Evolutionary conservation across 2,888 invertebrate species (phyloP), one percentile per base, ranked within the genome.

Genomic region (Pammene fasciana): DNA sequence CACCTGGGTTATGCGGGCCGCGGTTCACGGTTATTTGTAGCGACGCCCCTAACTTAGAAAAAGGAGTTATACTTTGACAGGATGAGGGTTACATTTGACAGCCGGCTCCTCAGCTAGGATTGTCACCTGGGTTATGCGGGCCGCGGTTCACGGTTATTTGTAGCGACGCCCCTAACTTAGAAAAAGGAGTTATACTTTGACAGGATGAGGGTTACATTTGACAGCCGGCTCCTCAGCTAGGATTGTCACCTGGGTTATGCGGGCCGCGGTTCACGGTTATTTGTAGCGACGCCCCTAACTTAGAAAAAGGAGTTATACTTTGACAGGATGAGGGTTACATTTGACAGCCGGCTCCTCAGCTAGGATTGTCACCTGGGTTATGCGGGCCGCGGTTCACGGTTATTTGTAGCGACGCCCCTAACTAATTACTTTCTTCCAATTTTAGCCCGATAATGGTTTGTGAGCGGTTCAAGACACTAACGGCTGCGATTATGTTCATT

Each of bases 381-480:
- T 10, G 38, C 67, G 45, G 45, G 36, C 16, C 60, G 46, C 48
- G 10, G 36, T 14, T 57, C 76, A 71, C 75, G 65, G 76, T 77
- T 81, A 79, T 81, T 82, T 81, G 82, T 79, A 77, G 75, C 59
- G 64, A 67, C 67, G 75, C 73, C 78, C 78, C 79, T 81, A 82
- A 86, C 86, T 89, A 90, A 90, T 91, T 90, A 87, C 86, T 89
- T 88, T 89, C 89, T 90, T 88, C 86, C 88, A 89, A 89, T 89
- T 90, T 86, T 76, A 84, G 80, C 79, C 82, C 83, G 84, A 86
- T 86, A 89, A 88, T 86, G 82, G 83, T 73, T 75, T 71, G 67
- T 65, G 26, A 62, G 65, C 67, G 76, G 79, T 59, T 0, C 52
- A 71, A 79, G 76, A 26, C 0, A 76, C 34, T 13, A 68, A 73